Evolutionary conservation across 2,113 vertebrate species (phyloP), one percentile per base, ranked within the genome.

Genomic region (Telmatochromis sp.): DNA sequence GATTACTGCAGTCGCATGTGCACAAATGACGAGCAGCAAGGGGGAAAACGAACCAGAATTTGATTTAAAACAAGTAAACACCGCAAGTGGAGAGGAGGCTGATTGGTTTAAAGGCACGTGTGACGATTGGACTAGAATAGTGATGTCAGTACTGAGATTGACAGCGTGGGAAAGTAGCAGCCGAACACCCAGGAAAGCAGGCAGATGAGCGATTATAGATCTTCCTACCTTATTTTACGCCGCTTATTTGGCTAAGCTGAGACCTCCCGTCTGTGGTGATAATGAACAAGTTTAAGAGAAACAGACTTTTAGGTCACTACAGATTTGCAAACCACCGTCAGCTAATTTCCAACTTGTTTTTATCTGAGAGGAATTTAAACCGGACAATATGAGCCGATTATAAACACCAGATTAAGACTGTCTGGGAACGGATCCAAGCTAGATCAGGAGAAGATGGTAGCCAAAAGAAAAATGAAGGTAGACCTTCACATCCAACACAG

Each of bases 401-500:
- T 13, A 51, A 51, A 51, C 26, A 51, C 26, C 42, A 33, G 26
- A 78, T 33, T 51, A 51, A 33, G 26, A 78, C 26, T n/a, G 73
- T 19, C 15, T 78, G 73, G 26, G 73, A 78, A 31, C 15, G 1
- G 26, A 31, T 78, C 45, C 45, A 51, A 78, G 26, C 15, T 50
- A 78, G 71, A 78, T 51, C 17, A 78, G 71, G 42, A 50, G 6
- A 50, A 31, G 71, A 28, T 31, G 15, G 23, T 31, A 47, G 42
- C 73, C 73, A 78, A 51, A 51, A 78, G 45, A 78, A 13, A 78
- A 28, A 78, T 50, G 9, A 78, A 33, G 45, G 45, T 78, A 50
- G 10, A 78, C 15, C 40, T 73, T 73, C 21, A 73, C 21, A 42
- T 26, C 37, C n/a, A 26, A 68, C 12, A 26, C n/a, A 45, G 13